Base-by-base conservation (phyloP, 1,140 invertebrate species). In the Reticulitermes speratus region DNA sequence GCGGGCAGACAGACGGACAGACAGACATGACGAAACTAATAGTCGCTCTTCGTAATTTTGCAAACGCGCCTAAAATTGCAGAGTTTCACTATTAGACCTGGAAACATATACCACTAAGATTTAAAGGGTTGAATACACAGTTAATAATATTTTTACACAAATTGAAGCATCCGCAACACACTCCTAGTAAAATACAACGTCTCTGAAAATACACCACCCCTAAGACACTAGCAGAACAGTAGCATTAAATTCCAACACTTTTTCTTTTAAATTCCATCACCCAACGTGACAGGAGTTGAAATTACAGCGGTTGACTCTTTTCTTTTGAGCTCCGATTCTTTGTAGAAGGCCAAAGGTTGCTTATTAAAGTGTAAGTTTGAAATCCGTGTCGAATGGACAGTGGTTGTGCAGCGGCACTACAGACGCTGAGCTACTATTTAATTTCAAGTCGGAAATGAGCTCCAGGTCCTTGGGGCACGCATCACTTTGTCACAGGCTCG, bases 261-360 rank as follows among this genome's bases (percentile, higher is more conserved):
- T 75, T 14, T 59, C 55, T 23, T 30, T 30, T 6, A 9, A 75
- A 8, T 75, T 75, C 65, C 65, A 75, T 75, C 14, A 30, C 14
- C 65, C 6, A 30, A 30, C n/a, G n/a, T 75, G 65, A 75, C 65
- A 75, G 65, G 65, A 75, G 65, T 16, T 75, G 65, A 75, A 75
- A 75, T 75, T 75, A 75, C 65, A 30, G 25, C 25, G 65, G 65
- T 75, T n/a, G 65, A 75, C 7, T 75, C 65, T 75, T 75, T 75
- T 75, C 59, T 75, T 75, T 75, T 75, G n/a, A 75, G n/a, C n/a
- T 75, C 3, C 65, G n/a, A 75, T n/a, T 75, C n/a, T 75, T 75
- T 75, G n/a, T 75, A 75, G 65, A 3, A 75, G 65, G 65, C 65
- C 65, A 75, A 75, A 75, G 65, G 65, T 75, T 30, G n/a, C 65